phyloP scores from a whole-genome alignment of 1,140 invertebrate species.

The Drosophila melanogaster region Release_6_plus_ISO1_MT NT_033777.3:17557001-17557500 shows the following conservation, averaged over 20 bases:
- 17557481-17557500: conserved; percentile 67
- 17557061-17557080: conserved; percentile 74
- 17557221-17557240: conserved; percentile 77
- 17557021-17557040: conserved; percentile 58
- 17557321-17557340: neutral
- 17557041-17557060: conserved; percentile 55
- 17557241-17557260: conserved; percentile 72
- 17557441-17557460: conserved; percentile 85
- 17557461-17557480: conserved; percentile 79
- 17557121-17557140: conserved; percentile 1
- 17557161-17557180: conserved; percentile 19
- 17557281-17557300: conserved; percentile 10
- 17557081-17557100: conserved; percentile 66
- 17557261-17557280: conserved; percentile 56
- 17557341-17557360: conserved; percentile 16
- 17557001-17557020: neutral
- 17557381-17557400: conserved; percentile 62
- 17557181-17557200: conserved; percentile 24
- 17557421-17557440: conserved; percentile 84
- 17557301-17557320: neutral
- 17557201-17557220: conserved; percentile 73
- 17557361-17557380: conserved; percentile 29
- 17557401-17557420: conserved; percentile 79
- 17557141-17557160: neutral
- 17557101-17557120: conserved; percentile 8